phyloP scores from a whole-genome alignment of 2,888 invertebrate species.

The Ormia ochracea region DNA sequence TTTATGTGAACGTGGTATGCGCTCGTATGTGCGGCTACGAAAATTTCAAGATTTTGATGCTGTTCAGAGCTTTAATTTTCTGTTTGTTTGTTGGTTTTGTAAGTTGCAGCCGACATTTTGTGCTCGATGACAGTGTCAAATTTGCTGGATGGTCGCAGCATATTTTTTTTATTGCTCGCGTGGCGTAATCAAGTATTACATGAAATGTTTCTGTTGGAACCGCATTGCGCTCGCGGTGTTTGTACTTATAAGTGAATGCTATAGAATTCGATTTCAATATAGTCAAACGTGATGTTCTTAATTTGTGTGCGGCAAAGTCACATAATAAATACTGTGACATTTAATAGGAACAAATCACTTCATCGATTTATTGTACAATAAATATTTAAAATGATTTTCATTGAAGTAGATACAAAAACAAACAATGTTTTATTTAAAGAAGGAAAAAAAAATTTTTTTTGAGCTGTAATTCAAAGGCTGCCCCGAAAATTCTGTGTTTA shows the following conservation, averaged over 20 bases:
- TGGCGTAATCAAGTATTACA: background rate
- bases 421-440: no score
- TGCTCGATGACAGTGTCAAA: background rate
- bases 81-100: constrained; percentile 10
- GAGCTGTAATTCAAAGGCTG: no score
- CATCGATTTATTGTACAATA: no score
- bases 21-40: background rate
- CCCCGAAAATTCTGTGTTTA: no score
- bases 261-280: background rate
- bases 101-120: background rate
- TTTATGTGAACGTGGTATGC: no score
- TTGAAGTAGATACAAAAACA: no score
- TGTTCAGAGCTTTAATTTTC: background rate
- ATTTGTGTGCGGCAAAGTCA: no score
- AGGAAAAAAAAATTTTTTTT: no score
- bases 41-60: background rate
- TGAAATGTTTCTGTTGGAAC: background rate
- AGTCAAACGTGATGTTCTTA: no score
- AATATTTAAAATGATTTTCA: no score
- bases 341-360: no score
- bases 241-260: background rate
- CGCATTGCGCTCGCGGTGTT: background rate
- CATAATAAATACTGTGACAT: no score
- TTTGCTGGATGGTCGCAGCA: background rate
- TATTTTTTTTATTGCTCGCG: background rate